A percentile compares a stretch with the other conserved stretches of the same genome.
These are phyloP conservation scores for Rutpela maculata DNA, from an alignment of 2,888 invertebrate species.

Conservation along the genomic window DNA sequence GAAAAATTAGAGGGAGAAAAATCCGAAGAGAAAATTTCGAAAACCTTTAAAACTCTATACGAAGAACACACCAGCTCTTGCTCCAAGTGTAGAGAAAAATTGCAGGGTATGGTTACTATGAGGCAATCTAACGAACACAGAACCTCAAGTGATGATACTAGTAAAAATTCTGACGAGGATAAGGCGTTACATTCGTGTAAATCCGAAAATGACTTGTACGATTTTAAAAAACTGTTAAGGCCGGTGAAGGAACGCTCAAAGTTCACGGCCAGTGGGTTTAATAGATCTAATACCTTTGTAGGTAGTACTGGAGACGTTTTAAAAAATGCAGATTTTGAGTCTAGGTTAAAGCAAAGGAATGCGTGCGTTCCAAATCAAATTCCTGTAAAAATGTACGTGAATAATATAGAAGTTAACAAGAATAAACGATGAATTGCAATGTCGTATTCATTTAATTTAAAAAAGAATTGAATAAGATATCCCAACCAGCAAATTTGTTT, in stretches of 20 bases:
- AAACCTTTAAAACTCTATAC: constrained; percentile 30
- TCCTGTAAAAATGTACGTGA: constrained; percentile 64
- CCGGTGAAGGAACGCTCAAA: constrained; percentile 62
- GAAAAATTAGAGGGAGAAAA: constrained; percentile 49
- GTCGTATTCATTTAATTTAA: neutral
- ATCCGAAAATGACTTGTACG: constrained; percentile 62
- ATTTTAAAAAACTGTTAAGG: constrained; percentile 50
- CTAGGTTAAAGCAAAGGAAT: constrained; percentile 44
- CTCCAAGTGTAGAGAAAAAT: constrained; percentile 54
- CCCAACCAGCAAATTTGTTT: too few species aligned
- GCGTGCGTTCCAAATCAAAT: constrained; percentile 58
- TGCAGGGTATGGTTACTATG: constrained; percentile 8
- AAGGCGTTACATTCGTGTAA: constrained; percentile 53
- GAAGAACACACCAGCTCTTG: constrained; percentile 51
- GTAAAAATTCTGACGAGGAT: constrained; percentile 1
- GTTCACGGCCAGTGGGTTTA: constrained; percentile 48
- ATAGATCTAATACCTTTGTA: constrained; percentile 58
- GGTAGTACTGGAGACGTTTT: constrained; percentile 45
- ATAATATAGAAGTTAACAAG: constrained; percentile 62
- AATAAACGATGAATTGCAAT: constrained; percentile 35
- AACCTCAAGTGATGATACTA: neutral
- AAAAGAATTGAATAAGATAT: too few species aligned
- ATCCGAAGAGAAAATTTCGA: constrained; percentile 51
- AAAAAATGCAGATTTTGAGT: constrained; percentile 50
- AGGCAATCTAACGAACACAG: neutral